phyloP scores from a whole-genome alignment of 2,797 vertebrate genomes.

The Gymnoscopelus braueri region DNA sequence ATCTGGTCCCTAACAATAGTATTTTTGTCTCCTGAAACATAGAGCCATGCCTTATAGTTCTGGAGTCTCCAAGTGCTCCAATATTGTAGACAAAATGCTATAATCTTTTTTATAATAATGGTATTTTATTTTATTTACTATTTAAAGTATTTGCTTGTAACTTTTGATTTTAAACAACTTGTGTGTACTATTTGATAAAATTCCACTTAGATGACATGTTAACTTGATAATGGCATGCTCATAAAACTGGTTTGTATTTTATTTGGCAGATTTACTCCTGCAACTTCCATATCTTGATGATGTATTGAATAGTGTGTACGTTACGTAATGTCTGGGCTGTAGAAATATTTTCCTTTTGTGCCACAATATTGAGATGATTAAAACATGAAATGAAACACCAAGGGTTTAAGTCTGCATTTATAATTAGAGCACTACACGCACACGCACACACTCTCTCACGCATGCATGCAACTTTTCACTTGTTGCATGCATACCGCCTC shows the following conservation, averaged over 20 bases:
- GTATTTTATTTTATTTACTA: background rate
- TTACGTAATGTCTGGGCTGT: too few relatives aligned
- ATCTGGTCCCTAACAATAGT: slow-evolving; percentile 13
- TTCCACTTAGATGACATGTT: slow-evolving; percentile 5
- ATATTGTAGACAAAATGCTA: background rate
- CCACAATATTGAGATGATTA: too few relatives aligned
- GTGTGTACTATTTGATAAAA: background rate
- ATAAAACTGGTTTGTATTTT: background rate
- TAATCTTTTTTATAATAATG: slow-evolving; percentile 19
- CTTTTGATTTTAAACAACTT: background rate
- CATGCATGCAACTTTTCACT: too few relatives aligned
- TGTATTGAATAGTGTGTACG: too few relatives aligned
- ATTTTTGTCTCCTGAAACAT: slow-evolving; percentile 22
- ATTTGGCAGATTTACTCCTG: background rate
- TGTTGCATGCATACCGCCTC: too few relatives aligned
- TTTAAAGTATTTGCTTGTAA: background rate
- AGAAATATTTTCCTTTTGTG: too few relatives aligned
- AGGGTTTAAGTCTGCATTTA: too few relatives aligned
- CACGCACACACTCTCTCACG: too few relatives aligned
- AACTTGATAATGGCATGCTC: background rate
- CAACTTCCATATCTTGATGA: background rate
- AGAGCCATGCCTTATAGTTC: slow-evolving; percentile 73
- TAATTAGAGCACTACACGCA: background rate
- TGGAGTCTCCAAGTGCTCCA: slow-evolving; percentile 20
- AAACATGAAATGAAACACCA: too few relatives aligned